Evolutionary conservation across 2,113 vertebrate genomes (phyloP), one percentile per base, ranked within the genome.

Genomic region (Fukomys damarensis): DNA sequence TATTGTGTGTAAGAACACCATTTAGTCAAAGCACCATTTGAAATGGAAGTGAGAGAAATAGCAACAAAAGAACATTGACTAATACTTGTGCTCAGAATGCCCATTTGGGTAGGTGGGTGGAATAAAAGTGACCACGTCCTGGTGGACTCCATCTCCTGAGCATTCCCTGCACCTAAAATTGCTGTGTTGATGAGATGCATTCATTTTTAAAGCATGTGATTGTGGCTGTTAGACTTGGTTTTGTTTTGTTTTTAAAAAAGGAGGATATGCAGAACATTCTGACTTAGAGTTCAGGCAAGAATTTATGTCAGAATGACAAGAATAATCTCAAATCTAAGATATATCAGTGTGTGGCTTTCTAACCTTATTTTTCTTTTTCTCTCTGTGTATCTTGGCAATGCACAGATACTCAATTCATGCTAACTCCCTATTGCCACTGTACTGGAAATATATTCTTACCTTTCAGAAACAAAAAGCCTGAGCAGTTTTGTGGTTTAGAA

Each of bases 301-400:
- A 98, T 98, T 97, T 95, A 90, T 98, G 93, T 96, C 82, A 93
- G 52, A 95, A 88, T 97, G 77, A 94, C 87, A 26, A 59, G 77
- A 90, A 16, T 1, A 56, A 74, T 38, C 35, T n/a, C 32, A 41
- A 32, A 38, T 87, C 22, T 95, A 52, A 88, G 11, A 46, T 76
- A 83, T 87, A 54, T 82, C 93, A 93, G 16, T 30, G 82, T 52
- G 35, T 89, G 80, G 13, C 84, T 97, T 80, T 86, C 20, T 94
- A 77, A 43, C n/a, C 88, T 17, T 0, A 14, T 89, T 68, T 46
- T 38, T 93, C 41, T 80, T 0, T 49, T 49, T 79, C 9, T 43
- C 24, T 38, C 43, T 32, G 13, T 43, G 0, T 26, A 80, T 46
- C 61, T 10, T 88, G 10, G 20, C 11, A 19, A 38, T 28, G 72